Evolutionary conservation across 2,113 vertebrate genomes (phyloP).

Genomic region (Pollimyrus isidori): DNA sequence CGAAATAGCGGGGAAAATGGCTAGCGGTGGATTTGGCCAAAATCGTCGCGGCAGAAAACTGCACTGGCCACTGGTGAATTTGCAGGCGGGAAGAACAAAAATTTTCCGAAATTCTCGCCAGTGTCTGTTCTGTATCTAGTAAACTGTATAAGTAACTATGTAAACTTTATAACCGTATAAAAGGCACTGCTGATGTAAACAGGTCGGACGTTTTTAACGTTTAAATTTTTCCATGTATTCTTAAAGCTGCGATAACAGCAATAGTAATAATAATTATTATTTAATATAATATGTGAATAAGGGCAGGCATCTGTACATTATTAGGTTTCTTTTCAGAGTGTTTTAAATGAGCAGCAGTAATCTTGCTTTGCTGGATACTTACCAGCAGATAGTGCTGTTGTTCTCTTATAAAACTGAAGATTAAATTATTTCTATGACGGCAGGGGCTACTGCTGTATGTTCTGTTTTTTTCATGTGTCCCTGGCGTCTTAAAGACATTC

Average conservation of each 20-base stretch:
- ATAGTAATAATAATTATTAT: neutral
- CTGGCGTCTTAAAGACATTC: neutral
- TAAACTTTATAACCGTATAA: neutral
- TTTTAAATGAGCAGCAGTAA: neutral
- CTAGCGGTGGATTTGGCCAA: neutral
- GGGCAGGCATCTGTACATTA: neutral
- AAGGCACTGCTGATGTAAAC: neutral
- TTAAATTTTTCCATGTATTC: neutral
- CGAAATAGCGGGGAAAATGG: neutral
- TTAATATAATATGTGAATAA: neutral
- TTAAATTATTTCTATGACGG: neutral
- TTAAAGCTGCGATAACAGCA: neutral
- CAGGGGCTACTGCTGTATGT: neutral
- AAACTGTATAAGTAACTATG: neutral
- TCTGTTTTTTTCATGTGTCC: neutral
- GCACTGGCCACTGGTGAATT: neutral
- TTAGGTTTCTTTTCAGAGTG: neutral
- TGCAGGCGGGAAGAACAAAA: neutral
- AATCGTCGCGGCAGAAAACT: neutral
- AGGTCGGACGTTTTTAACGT: neutral
- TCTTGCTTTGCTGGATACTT: neutral
- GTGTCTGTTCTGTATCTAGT: neutral
- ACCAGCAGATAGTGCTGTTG: slow-evolving; percentile 20
- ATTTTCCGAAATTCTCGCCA: neutral
- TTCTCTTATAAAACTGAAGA: neutral